Evolutionary conservation across 2,888 invertebrate species (phyloP).

Genomic region (Abrostola triplasia): DNA sequence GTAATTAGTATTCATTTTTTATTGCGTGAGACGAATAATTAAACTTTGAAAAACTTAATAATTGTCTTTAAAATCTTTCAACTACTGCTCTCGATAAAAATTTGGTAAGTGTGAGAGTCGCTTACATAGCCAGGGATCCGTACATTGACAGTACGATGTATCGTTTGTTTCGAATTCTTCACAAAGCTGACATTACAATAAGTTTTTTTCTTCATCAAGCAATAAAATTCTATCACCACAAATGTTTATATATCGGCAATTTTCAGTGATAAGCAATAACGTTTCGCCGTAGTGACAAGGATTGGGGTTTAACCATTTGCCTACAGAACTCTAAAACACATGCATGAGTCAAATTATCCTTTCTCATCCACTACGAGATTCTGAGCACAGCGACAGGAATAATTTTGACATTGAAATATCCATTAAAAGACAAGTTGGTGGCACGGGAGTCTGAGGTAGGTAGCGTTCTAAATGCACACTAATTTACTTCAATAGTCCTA

Average conservation of each 20-base stretch:
- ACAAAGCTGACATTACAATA: too few relatives aligned
- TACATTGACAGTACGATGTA: too few relatives aligned
- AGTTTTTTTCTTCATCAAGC: too few relatives aligned
- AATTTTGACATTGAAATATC: conserved; percentile 49
- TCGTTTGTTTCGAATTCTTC: too few relatives aligned
- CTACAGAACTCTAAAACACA: too few relatives aligned
- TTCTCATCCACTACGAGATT: conserved; percentile 29
- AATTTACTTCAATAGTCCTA: conserved; percentile 58
- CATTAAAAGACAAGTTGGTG: conserved; percentile 31
- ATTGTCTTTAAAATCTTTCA: not conserved
- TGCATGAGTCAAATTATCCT: conserved; percentile 3
- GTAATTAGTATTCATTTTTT: not conserved
- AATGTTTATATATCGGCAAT: too few relatives aligned
- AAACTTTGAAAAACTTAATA: not conserved
- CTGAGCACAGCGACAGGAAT: conserved; percentile 44
- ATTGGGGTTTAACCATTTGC: too few relatives aligned
- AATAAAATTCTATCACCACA: too few relatives aligned
- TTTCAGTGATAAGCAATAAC: too few relatives aligned
- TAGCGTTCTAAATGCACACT: conserved; percentile 33
- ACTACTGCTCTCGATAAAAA: not conserved
- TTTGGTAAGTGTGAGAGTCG: too few relatives aligned
- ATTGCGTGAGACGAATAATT: conserved; percentile 8
- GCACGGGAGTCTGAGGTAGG: conserved; percentile 14
- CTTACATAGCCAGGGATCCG: too few relatives aligned
- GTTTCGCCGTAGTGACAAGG: too few relatives aligned